phyloP scores from a whole-genome alignment of 2,888 invertebrate genomes.

The Arrhopalites spinosus region DNA sequence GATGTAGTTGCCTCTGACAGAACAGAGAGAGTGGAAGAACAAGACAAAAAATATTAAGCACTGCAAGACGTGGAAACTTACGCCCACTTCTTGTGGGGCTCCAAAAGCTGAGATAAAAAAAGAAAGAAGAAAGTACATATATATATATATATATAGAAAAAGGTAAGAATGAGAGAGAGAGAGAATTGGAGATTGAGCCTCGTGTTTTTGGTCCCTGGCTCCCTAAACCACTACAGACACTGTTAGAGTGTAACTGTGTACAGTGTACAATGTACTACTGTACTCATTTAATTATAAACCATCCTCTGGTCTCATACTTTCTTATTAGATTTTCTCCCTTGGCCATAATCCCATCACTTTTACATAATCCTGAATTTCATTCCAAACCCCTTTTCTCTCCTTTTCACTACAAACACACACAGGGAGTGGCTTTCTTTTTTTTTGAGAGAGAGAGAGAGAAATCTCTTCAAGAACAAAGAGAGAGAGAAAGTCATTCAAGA shows the following conservation, averaged over 20 bases:
- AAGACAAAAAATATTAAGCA: not conserved
- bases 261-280: too few species aligned
- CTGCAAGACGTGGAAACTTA: too few species aligned
- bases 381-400: not conserved
- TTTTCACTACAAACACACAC: not conserved
- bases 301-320: constrained; percentile 9
- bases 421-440: constrained; percentile 1
- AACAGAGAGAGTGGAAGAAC: not conserved
- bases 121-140: too few species aligned
- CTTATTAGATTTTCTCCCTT: constrained; percentile 9
- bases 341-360: constrained; percentile 14
- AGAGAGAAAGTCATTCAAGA: not conserved
- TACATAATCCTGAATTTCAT: constrained; percentile 18
- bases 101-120: too few species aligned
- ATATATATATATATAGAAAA: too few species aligned
- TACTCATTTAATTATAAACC: constrained; percentile 9
- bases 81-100: too few species aligned
- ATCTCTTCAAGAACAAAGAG: not conserved
- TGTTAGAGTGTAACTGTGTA: not conserved
- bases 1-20: constrained; percentile 6
- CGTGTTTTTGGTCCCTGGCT: not conserved
- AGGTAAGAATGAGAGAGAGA: not conserved
- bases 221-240: not conserved
- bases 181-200: not conserved
- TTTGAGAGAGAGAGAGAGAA: not conserved